Conservation (phyloP, 2,888 invertebrate species). For the Dryobota labecula region DNA sequence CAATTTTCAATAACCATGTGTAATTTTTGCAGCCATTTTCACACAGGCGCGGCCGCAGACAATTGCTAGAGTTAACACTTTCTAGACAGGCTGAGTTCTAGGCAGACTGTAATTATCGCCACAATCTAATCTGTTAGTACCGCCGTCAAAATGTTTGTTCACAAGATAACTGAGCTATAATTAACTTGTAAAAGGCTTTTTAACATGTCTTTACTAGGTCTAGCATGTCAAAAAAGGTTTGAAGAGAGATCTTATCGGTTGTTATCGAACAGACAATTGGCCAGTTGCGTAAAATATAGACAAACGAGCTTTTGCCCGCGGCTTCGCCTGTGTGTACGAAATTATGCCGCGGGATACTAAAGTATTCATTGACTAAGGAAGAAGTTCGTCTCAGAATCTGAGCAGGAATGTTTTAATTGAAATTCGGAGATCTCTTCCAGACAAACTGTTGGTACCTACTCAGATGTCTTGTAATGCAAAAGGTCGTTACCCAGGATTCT, state of each 20-base stretch:
- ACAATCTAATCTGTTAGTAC: constrained; percentile 57
- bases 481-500: too few species aligned
- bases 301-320: too few species aligned
- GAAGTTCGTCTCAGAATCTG: too few species aligned
- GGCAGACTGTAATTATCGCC: constrained; percentile 55
- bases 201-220: background rate
- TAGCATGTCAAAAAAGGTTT: too few species aligned
- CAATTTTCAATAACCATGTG: background rate
- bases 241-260: background rate
- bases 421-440: too few species aligned
- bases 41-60: constrained; percentile 12
- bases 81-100: constrained; percentile 48
- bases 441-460: too few species aligned
- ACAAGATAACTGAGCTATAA: constrained; percentile 44
- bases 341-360: too few species aligned
- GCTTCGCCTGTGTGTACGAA: too few species aligned
- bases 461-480: too few species aligned
- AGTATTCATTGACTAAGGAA: too few species aligned
- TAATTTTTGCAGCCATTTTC: constrained; percentile 1
- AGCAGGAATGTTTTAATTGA: too few species aligned
- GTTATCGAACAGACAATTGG: background rate
- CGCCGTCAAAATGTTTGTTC: constrained; percentile 48
- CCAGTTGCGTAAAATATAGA: background rate
- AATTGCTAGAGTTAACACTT: constrained; percentile 48
- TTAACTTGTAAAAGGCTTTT: constrained; percentile 39